Conservation (phyloP, 2,888 invertebrate genomes). For the Morinoia aosen region DNA sequence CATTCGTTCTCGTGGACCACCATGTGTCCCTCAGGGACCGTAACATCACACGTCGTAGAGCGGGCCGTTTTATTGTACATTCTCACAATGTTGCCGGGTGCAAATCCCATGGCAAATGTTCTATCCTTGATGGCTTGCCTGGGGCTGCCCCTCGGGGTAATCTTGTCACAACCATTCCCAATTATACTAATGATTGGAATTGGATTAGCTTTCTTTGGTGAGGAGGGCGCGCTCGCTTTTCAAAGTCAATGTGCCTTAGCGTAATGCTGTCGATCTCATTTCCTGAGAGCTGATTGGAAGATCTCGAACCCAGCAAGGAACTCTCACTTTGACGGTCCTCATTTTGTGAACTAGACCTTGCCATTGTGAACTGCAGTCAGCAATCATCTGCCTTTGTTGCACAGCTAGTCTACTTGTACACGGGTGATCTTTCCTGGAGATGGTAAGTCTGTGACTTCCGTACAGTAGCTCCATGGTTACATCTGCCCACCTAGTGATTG, state of each 20-base stretch:
- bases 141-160: conserved; percentile 16
- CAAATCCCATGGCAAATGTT: background rate
- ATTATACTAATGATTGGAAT: conserved; percentile 53
- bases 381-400: background rate
- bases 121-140: conserved; percentile 10
- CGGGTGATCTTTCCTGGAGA: background rate
- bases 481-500: background rate
- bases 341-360: background rate
- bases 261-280: conserved; percentile 48
- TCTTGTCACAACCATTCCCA: conserved; percentile 51
- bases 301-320: conserved; percentile 6
- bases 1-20: background rate
- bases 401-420: background rate
- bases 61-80: background rate
- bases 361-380: conserved; percentile 12
- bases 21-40: background rate
- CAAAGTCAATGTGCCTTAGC: conserved; percentile 46
- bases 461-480: background rate
- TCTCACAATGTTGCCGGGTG: background rate
- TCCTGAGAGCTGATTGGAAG: conserved; percentile 34
- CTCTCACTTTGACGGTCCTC: background rate
- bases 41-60: background rate
- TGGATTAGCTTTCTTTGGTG: conserved; percentile 52
- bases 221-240: conserved; percentile 47
- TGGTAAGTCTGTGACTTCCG: background rate